phyloP scores from a whole-genome alignment of 2,113 vertebrate genomes.

The Oceanodroma tethys region DNA sequence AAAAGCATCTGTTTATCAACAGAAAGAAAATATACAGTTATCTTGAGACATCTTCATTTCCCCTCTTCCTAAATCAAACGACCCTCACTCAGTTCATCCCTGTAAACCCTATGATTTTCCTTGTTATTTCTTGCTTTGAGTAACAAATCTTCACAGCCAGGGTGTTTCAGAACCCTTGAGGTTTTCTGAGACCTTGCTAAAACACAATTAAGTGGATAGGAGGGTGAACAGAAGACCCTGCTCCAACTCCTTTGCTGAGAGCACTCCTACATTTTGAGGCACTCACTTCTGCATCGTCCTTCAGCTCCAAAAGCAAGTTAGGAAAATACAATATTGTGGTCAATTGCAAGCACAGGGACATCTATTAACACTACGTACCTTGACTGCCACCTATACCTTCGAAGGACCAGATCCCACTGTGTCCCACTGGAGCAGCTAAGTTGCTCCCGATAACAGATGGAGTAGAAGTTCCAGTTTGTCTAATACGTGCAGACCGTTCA shows the following conservation, averaged over 20 bases:
- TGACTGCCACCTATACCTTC: constrained; percentile 94
- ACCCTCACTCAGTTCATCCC: not conserved
- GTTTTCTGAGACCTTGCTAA: not conserved
- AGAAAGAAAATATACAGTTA: not conserved
- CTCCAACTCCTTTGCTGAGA: not conserved
- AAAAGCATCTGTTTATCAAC: not conserved
- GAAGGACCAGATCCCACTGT: constrained; percentile 98
- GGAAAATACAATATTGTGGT: not conserved
- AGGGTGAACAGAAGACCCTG: not conserved
- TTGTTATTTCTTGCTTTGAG: not conserved
- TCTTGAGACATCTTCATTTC: not conserved
- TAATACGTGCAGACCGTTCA: constrained; percentile 93
- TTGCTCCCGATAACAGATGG: constrained; percentile 93
- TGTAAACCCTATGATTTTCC: not conserved
- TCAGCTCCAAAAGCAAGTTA: not conserved
- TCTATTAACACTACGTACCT: constrained; percentile 68
- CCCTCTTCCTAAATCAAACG: not conserved
- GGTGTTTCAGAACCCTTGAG: not conserved
- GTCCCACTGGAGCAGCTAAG: constrained; percentile 91
- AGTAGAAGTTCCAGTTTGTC: constrained; percentile 94
- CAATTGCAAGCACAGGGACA: not conserved
- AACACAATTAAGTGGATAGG: rapidly evolving
- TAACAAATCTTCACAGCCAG: not conserved
- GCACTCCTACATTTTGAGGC: not conserved
- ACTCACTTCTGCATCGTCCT: not conserved